phyloP scores from a whole-genome alignment of 1,140 invertebrate genomes.

The Nilaparvata lugens region DNA sequence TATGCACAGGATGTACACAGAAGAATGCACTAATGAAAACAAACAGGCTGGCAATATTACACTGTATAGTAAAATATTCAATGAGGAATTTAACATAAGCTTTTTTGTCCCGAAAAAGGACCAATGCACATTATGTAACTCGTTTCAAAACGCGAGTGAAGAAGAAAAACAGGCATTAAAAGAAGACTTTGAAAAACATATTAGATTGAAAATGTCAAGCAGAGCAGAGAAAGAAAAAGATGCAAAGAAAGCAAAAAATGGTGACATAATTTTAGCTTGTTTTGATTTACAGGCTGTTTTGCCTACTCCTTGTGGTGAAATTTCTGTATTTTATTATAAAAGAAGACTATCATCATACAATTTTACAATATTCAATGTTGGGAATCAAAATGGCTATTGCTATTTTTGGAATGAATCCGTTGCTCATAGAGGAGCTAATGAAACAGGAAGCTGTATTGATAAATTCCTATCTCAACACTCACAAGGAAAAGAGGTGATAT shows the following conservation, averaged over 20 bases:
- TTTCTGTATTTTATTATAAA: conserved; percentile 25
- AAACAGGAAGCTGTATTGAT: conserved; percentile 35
- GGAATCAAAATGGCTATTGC: conserved; percentile 25
- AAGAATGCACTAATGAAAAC: conserved; percentile 16
- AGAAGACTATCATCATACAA: conserved; percentile 26
- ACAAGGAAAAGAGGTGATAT: conserved; percentile 24
- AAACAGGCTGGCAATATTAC: too few relatives aligned
- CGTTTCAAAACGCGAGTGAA: not conserved
- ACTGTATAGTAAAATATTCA: conserved; percentile 9
- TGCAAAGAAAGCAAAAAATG: not conserved
- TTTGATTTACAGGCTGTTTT: conserved; percentile 13
- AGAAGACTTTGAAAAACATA: conserved; percentile 6
- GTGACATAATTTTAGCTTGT: conserved; percentile 3
- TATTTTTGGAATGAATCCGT: conserved; percentile 38
- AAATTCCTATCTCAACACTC: conserved; percentile 24
- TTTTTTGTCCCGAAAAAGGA: conserved; percentile 22
- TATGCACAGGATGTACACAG: conserved; percentile 29
- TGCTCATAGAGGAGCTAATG: conserved; percentile 35
- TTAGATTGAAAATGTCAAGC: not conserved
- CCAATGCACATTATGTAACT: conserved; percentile 18
- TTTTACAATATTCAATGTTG: conserved; percentile 24
- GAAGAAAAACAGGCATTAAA: conserved; percentile 2
- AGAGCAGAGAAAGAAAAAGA: conserved; percentile 5
- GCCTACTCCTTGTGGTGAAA: conserved; percentile 14
- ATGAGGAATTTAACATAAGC: conserved; percentile 15